Percentiles rank a stretch among this genome's conserved stretches.
phyloP scores from a whole-genome alignment of 2,888 invertebrate species.

The Andrena bicolor region DNA sequence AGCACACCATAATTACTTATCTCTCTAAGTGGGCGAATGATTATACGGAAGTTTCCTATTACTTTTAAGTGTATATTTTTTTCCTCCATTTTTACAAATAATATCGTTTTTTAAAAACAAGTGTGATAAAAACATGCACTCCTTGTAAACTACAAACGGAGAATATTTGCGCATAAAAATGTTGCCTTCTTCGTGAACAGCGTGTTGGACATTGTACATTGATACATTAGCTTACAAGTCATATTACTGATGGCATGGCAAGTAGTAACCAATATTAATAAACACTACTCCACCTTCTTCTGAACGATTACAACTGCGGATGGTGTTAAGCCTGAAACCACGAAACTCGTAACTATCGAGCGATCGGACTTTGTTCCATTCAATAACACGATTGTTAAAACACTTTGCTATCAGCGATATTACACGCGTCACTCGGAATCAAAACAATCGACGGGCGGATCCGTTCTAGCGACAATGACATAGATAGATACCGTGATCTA shows the following conservation, averaged over 20 bases:
- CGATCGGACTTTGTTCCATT: slow-evolving; percentile 16
- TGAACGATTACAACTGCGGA: slow-evolving; percentile 94
- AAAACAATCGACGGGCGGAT: slow-evolving; percentile 1
- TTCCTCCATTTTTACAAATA: slow-evolving; percentile 5
- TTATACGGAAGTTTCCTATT: slow-evolving; percentile 23
- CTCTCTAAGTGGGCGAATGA: not conserved
- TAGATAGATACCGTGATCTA: not conserved
- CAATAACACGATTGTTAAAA: not conserved
- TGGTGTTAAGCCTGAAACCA: slow-evolving; percentile 91
- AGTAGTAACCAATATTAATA: slow-evolving; percentile 27
- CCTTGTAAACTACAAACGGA: slow-evolving; percentile 50
- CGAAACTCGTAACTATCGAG: slow-evolving; percentile 66
- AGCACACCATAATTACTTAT: not conserved
- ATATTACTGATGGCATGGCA: slow-evolving; percentile 35
- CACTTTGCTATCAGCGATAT: not conserved
- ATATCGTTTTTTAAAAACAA: slow-evolving; percentile 31
- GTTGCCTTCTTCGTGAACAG: slow-evolving; percentile 36
- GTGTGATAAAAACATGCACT: slow-evolving; percentile 26
- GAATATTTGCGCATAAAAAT: slow-evolving; percentile 43
- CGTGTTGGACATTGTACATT: slow-evolving; percentile 61
- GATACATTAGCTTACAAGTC: slow-evolving; percentile 56
- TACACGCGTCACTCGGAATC: not conserved
- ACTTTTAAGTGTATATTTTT: slow-evolving; percentile 46
- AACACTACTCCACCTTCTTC: slow-evolving; percentile 83
- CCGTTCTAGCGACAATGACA: not conserved